Evolutionary conservation across 2,797 vertebrate genomes (phyloP), one percentile per base, ranked within the genome.

Genomic region (Myripristis murdjan): DNA sequence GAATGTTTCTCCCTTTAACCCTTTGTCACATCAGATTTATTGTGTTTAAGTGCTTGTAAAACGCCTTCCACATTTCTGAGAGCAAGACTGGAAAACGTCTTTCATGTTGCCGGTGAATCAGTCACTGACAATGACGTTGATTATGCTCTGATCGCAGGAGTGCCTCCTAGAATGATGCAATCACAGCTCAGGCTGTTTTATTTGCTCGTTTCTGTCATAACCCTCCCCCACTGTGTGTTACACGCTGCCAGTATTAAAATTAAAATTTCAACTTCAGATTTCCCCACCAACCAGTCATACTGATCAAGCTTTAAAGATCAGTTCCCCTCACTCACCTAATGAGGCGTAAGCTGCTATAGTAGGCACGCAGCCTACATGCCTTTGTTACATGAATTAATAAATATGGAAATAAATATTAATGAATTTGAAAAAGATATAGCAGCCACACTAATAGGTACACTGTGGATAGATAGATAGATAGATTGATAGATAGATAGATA

Each of bases 211-310:
- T 16, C 41, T 51, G 16, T 64, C 52, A 54, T 49, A 52, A n/a
- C 20, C 41, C 68, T 56, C 69, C 52, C 22, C 15, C 28, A 3
- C 49, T 16, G 43, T 64, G 48, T 60, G 48, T 60, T 52, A 80
- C 65, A 41, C 44, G 8, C 44, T 65, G 49, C 58, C 48, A 16
- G 51, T 28, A 41, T 57, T 20, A 51, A 80, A 73, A 85, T 59
- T 39, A 1, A 24, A 64, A 79, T 73, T 86, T 85, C 41, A 85
- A 74, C 86, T 82, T 73, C 22, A 69, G 22, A 58, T 67, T 67
- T 39, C 37, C 58, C 48, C 62, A 71, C 33, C 18, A 31, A 64
- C 18, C 7, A 54, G 46, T 74, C 52, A 53, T 55, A 61, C 6
- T 18, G 16, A 76, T 61, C 49, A 16, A 0, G 8, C 47, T 77